Evolutionary conservation across 2,888 invertebrate species (phyloP).

Genomic region (Corythucha ciliata): DNA sequence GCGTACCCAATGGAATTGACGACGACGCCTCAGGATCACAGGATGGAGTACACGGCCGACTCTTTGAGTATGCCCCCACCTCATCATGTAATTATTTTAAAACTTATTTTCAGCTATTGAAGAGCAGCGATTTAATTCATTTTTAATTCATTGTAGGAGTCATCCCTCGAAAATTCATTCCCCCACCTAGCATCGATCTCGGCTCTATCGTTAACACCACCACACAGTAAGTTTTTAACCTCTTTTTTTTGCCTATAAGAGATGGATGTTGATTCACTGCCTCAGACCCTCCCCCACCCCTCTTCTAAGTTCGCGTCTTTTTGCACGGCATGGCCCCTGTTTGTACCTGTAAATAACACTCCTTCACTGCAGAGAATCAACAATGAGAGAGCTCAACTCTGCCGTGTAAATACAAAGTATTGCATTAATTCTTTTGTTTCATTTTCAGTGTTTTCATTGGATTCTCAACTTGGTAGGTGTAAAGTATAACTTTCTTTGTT

Average conservation of each 20-base stretch:
- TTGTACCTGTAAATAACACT: background rate
- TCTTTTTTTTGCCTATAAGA: no score
- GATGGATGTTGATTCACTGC: no score
- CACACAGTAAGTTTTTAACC: slow-evolving; percentile 52
- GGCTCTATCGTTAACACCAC: slow-evolving; percentile 69
- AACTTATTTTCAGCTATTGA: background rate
- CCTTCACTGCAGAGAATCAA: background rate
- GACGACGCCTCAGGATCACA: slow-evolving; percentile 31
- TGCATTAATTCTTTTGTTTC: slow-evolving; percentile 22
- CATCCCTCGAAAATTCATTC: slow-evolving; percentile 39
- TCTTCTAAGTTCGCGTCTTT: no score
- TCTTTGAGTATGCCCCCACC: slow-evolving; percentile 35
- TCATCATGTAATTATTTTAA: slow-evolving; percentile 34
- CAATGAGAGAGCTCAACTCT: background rate
- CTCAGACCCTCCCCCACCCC: no score
- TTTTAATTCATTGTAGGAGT: slow-evolving; percentile 38
- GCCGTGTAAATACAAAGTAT: background rate
- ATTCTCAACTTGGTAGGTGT: slow-evolving; percentile 38
- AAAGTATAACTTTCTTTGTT: slow-evolving; percentile 5
- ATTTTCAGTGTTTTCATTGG: slow-evolving; percentile 40
- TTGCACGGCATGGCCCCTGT: no score
- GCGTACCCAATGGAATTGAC: slow-evolving; percentile 37
- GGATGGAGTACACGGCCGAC: slow-evolving; percentile 34
- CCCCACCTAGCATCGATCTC: slow-evolving; percentile 65
- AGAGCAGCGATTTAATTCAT: background rate